phyloP scores from a whole-genome alignment of 2,888 invertebrate genomes.

The Phyllotreta cruciferae region DNA sequence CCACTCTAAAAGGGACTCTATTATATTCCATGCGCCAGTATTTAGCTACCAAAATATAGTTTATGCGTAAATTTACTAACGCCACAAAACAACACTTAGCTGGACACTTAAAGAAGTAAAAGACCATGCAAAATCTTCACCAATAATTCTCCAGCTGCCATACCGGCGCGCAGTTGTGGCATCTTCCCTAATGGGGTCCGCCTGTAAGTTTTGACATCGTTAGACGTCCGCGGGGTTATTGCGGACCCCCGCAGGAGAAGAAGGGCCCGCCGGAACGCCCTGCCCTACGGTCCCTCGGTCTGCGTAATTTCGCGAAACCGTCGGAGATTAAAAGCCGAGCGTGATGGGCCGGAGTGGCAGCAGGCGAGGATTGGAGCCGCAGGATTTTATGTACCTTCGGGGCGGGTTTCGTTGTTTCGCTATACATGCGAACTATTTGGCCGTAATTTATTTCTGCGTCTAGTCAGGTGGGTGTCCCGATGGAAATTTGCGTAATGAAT shows the following conservation, averaged over 20 bases:
- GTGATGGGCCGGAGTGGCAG: conserved; percentile 1
- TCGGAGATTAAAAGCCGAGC: conserved; percentile 19
- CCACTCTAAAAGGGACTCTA: conserved; percentile 13
- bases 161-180: background rate
- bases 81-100: too few relatives aligned
- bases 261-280: conserved; percentile 8
- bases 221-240: conserved; percentile 23
- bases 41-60: too few relatives aligned
- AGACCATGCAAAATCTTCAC: background rate
- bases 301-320: conserved; percentile 18
- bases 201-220: conserved; percentile 28
- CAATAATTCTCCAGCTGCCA: background rate
- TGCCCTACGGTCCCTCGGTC: conserved; percentile 12
- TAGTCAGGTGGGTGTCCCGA: too few relatives aligned
- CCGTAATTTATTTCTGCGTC: too few relatives aligned
- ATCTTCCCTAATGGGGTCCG: conserved; percentile 25
- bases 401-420: too few relatives aligned
- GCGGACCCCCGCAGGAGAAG: background rate
- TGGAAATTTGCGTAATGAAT: too few relatives aligned
- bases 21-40: background rate
- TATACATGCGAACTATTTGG: too few relatives aligned
- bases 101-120: too few relatives aligned
- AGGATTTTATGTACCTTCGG: background rate
- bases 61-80: too few relatives aligned
- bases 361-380: conserved; percentile 1